Evolutionary conservation across 2,113 vertebrate genomes (phyloP).

Genomic region (Callopanchax toddi): DNA sequence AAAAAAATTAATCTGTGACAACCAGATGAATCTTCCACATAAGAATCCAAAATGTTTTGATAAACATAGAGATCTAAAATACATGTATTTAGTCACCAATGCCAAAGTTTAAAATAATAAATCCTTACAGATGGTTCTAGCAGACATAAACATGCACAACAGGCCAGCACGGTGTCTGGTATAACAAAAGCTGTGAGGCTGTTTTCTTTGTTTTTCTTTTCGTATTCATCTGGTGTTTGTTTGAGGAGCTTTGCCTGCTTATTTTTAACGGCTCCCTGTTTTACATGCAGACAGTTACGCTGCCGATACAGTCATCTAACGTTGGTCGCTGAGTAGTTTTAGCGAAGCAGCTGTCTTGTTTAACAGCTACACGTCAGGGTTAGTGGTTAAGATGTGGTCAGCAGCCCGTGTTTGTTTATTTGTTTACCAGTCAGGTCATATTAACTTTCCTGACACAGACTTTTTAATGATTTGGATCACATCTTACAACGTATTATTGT

Average conservation of each 20-base stretch:
- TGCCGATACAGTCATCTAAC: background rate
- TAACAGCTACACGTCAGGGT: constrained; percentile 15
- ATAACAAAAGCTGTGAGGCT: background rate
- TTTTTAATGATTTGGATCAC: background rate
- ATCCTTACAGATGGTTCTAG: constrained; percentile 34
- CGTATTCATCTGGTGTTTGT: background rate
- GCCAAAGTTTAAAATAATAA: constrained; percentile 59
- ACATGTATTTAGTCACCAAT: constrained; percentile 23
- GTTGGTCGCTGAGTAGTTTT: background rate
- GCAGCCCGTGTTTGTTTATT: too few relatives aligned
- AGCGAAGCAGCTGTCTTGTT: constrained; percentile 19
- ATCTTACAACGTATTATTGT: too few relatives aligned
- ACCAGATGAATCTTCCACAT: too few relatives aligned
- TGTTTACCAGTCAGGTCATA: too few relatives aligned
- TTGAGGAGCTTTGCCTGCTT: constrained; percentile 13
- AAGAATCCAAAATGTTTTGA: too few relatives aligned
- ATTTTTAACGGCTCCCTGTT: background rate
- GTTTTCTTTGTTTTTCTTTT: constrained; percentile 9
- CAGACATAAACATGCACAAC: background rate
- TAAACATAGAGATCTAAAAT: background rate
- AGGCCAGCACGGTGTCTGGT: constrained; percentile 1
- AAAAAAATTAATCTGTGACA: too few relatives aligned
- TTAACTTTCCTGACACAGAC: background rate
- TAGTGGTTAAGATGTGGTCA: constrained; percentile 15
- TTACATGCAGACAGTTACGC: constrained; percentile 14